phyloP scores from a whole-genome alignment of 2,797 vertebrate species.

The Dryobates pubescens region DNA sequence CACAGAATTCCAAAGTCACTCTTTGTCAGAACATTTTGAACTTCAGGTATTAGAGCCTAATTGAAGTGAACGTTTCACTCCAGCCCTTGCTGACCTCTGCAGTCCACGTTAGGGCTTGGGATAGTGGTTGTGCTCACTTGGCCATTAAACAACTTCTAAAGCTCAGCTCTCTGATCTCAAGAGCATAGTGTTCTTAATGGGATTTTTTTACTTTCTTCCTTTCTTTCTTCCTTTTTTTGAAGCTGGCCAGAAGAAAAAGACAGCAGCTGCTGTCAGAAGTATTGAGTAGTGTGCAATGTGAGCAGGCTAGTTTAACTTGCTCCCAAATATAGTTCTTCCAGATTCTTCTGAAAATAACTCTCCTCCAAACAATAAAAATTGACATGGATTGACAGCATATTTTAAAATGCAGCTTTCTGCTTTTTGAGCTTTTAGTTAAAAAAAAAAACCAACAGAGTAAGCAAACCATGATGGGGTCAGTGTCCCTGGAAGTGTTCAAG shows the following conservation, averaged over 20 bases:
- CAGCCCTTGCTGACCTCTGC: not conserved
- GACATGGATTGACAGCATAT: not conserved
- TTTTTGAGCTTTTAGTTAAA: not conserved
- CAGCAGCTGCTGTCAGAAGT: not conserved
- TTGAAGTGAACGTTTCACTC: not conserved
- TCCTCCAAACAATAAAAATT: not conserved
- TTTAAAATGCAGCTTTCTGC: not conserved
- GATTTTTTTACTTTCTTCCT: not conserved
- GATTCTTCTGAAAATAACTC: constrained; percentile 4
- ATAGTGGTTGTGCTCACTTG: not conserved
- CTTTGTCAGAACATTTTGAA: constrained; percentile 28
- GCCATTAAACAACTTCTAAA: constrained; percentile 16
- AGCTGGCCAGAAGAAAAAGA: constrained; percentile 13
- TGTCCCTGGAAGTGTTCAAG: too few relatives aligned
- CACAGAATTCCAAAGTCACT: not conserved
- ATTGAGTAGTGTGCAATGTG: not conserved
- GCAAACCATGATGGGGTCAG: not conserved
- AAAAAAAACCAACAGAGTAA: not conserved
- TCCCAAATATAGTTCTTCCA: not conserved
- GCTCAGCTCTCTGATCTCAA: not conserved
- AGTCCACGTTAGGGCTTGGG: not conserved
- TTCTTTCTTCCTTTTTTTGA: not conserved
- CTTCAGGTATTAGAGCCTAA: constrained; percentile 8
- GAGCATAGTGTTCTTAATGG: constrained; percentile 20
- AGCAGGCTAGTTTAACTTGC: not conserved